Conservation (phyloP, 2,113 vertebrate genomes). For the Ctenomys sociabilis region DNA sequence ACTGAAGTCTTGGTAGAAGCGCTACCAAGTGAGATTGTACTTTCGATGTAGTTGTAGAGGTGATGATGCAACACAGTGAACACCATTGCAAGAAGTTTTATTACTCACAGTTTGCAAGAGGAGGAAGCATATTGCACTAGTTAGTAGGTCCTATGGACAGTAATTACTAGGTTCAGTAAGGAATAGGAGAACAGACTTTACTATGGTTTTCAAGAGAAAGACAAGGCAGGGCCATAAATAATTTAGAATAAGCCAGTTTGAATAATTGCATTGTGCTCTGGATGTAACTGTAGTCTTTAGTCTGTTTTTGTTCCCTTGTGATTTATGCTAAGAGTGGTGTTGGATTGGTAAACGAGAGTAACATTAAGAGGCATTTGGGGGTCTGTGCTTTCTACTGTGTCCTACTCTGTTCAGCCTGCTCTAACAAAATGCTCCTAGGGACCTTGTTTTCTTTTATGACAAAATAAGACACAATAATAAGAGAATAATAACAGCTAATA, state of each 20-base stretch:
- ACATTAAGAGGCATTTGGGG: neutral
- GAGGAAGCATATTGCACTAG: neutral
- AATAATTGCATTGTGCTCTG: neutral
- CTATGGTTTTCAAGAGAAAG: neutral
- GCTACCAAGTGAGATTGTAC: neutral
- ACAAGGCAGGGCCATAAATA: neutral
- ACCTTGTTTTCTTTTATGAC: neutral
- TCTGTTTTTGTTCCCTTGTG: neutral
- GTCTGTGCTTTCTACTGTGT: neutral
- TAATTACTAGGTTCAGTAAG: neutral
- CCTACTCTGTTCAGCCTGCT: neutral
- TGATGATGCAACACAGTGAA: neutral
- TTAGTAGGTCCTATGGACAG: too few relatives aligned
- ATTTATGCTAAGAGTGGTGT: neutral
- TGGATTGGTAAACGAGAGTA: neutral
- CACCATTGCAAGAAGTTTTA: neutral
- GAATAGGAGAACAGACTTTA: neutral
- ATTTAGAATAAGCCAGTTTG: neutral
- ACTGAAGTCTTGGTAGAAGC: neutral
- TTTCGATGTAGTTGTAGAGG: neutral
- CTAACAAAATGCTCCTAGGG: neutral
- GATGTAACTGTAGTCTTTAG: neutral
- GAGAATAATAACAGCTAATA: neutral
- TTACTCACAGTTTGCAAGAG: neutral
- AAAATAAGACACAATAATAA: neutral